A percentile compares a stretch with the other conserved stretches of the same genome.
These are phyloP conservation scores for Celastrina argiolus DNA, from an alignment of 2,888 invertebrate species.

Conservation along the genomic window DNA sequence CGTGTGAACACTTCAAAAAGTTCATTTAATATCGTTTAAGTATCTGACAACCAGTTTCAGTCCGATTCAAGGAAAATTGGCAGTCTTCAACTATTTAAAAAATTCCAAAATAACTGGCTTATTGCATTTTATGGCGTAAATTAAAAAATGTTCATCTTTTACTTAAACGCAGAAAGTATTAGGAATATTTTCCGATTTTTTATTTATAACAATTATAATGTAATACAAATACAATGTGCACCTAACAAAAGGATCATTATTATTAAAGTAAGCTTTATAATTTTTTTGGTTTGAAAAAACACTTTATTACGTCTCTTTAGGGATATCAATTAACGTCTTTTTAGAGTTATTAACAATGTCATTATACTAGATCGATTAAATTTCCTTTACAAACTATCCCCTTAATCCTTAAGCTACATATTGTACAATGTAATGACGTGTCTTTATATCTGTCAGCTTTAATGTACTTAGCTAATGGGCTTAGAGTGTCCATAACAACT, in stretches of 20 bases:
- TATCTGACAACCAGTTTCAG: neutral
- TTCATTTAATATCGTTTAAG: neutral
- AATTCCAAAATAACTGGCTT: neutral
- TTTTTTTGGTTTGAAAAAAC: too few relatives aligned
- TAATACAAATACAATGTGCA: too few relatives aligned
- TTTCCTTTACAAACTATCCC: neutral
- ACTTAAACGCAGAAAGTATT: too few relatives aligned
- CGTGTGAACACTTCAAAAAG: neutral
- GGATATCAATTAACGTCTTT: too few relatives aligned
- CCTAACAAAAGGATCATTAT: too few relatives aligned
- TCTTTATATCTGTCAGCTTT: conserved; percentile 5
- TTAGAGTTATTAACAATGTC: neutral
- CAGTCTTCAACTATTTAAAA: neutral
- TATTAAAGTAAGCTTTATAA: too few relatives aligned
- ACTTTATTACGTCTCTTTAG: too few relatives aligned
- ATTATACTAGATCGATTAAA: neutral
- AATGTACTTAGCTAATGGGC: neutral
- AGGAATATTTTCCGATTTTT: too few relatives aligned
- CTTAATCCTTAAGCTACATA: neutral
- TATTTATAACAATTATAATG: too few relatives aligned
- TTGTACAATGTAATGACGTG: conserved; percentile 1
- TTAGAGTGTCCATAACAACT: neutral
- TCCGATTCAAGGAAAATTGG: neutral
- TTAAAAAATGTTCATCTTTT: too few relatives aligned
- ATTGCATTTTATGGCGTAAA: neutral